These are phyloP conservation scores for Silurus lanzhouensis DNA, from an alignment of 2,797 vertebrate species.

Conservation along the genomic window DNA sequence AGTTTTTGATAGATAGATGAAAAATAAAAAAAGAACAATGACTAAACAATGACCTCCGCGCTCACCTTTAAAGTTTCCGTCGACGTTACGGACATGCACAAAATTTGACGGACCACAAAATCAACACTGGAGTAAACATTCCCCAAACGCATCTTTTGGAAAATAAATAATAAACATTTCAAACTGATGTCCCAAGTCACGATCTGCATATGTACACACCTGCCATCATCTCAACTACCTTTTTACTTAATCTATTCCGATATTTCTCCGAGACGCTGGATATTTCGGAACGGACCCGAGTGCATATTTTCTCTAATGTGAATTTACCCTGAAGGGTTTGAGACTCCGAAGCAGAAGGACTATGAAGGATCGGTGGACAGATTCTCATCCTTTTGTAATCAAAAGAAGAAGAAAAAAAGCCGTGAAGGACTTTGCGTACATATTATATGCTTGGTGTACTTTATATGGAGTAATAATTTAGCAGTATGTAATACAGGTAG, in stretches of 20 bases:
- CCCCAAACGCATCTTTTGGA: background rate
- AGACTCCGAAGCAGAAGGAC: conserved; percentile 18
- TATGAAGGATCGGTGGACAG: background rate
- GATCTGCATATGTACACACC: conserved; percentile 15
- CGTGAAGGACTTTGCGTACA: background rate
- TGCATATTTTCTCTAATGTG: conserved; percentile 69
- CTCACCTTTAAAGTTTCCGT: conserved; percentile 9
- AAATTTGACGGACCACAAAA: background rate
- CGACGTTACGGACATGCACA: conserved; percentile 12
- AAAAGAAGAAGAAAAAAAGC: conserved; percentile 15
- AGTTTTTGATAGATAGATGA: background rate
- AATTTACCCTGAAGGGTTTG: conserved; percentile 61
- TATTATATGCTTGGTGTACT: conserved; percentile 63
- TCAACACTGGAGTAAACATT: background rate
- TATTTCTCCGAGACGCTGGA: conserved; percentile 39
- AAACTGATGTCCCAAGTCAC: conserved; percentile 9
- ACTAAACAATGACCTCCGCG: too few relatives aligned
- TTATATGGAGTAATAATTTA: conserved; percentile 70
- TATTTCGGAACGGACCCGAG: conserved; percentile 41
- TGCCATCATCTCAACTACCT: conserved; percentile 1
- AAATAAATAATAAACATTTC: background rate
- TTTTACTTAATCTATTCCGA: conserved; percentile 19
- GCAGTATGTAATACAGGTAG: conserved; percentile 66
- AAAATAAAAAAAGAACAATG: too few relatives aligned
- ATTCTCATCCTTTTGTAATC: conserved; percentile 30